Conservation (phyloP, 1,140 invertebrate genomes). For the Drosophila carrolli region DNA sequence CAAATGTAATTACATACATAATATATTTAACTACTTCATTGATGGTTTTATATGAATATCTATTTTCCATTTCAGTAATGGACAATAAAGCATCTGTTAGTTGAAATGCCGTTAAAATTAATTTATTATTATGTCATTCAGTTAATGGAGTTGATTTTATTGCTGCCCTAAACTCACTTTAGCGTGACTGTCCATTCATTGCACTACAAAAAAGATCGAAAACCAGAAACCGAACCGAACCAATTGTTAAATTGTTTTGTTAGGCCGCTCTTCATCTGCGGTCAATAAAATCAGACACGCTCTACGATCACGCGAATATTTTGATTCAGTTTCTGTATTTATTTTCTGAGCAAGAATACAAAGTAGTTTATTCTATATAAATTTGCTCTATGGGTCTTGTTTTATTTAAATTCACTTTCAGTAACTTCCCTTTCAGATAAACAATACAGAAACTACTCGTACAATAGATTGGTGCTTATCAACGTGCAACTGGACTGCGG, state of each 20-base stretch:
- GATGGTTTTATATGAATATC: neutral
- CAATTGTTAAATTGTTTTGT: constrained; percentile 74
- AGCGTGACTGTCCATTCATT: constrained; percentile 55
- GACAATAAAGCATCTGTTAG: neutral
- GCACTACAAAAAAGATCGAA: constrained; percentile 6
- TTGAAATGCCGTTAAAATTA: constrained; percentile 12
- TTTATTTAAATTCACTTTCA: constrained; percentile 52
- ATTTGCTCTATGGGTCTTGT: constrained; percentile 21
- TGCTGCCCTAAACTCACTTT: constrained; percentile 33
- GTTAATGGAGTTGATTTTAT: constrained; percentile 31
- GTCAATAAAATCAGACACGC: constrained; percentile 71
- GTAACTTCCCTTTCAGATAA: constrained; percentile 38
- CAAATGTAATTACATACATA: too few relatives aligned
- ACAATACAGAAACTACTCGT: constrained; percentile 13
- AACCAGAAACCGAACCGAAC: constrained; percentile 41
- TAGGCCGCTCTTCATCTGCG: constrained; percentile 43
- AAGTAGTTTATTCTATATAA: constrained; percentile 23
- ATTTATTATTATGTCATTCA: constrained; percentile 55
- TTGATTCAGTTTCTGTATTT: constrained; percentile 22
- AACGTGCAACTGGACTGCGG: constrained; percentile 17
- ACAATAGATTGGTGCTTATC: constrained; percentile 15
- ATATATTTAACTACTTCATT: too few relatives aligned
- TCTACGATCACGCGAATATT: constrained; percentile 47
- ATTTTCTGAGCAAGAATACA: constrained; percentile 8
- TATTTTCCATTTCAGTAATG: neutral